These are phyloP conservation scores for Saturnia japonica DNA, from an alignment of 2,888 invertebrate species.

Conservation along the genomic window DNA sequence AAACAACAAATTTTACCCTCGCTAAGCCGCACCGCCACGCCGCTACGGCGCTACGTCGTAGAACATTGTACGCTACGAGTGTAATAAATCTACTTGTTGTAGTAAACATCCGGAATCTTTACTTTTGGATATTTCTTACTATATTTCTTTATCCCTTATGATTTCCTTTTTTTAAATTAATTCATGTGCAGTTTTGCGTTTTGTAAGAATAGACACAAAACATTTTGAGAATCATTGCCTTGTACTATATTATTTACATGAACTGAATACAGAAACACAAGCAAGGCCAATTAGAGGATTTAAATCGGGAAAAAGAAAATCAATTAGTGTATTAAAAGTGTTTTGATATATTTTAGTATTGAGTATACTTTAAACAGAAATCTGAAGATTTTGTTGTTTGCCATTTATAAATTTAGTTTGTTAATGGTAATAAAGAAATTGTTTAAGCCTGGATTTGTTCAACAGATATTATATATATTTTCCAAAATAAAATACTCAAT, in stretches of 20 bases:
- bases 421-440: not conserved
- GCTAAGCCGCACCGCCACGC: not conserved
- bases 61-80: not conserved
- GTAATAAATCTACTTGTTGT: not conserved
- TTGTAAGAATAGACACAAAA: not conserved
- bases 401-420: too few relatives aligned
- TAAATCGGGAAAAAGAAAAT: not conserved
- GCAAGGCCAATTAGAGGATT: not conserved
- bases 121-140: not conserved
- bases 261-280: not conserved
- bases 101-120: not conserved
- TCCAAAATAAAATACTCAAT: not conserved
- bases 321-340: not conserved
- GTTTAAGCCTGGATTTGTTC: not conserved
- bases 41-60: not conserved
- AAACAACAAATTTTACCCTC: not conserved
- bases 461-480: not conserved
- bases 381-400: too few relatives aligned
- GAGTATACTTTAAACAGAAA: too few relatives aligned
- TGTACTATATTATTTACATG: not conserved
- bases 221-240: not conserved
- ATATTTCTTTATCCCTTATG: not conserved
- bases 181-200: not conserved
- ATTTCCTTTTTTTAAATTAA: not conserved
- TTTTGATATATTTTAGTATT: not conserved